These are phyloP conservation scores for Rhinogobius similis DNA, from an alignment of 2,113 vertebrate genomes.

Conservation along the genomic window DNA sequence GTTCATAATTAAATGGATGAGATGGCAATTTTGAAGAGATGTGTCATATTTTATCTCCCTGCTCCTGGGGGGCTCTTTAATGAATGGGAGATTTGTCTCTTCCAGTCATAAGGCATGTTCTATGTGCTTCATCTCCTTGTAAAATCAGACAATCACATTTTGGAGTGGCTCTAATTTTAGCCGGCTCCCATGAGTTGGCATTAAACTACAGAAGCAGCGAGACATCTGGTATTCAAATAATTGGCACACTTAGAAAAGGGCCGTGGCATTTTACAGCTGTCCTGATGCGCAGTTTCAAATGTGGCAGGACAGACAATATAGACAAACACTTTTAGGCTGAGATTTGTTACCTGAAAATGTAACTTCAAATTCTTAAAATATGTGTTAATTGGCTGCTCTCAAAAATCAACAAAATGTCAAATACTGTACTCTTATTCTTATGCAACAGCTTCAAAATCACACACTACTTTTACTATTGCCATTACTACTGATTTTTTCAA, in stretches of 20 bases:
- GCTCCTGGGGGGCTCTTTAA: constrained; percentile 42
- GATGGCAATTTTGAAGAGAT: constrained; percentile 61
- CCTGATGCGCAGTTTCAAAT: constrained; percentile 40
- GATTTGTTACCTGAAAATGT: not conserved
- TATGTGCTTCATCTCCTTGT: constrained; percentile 40
- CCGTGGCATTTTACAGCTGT: constrained; percentile 66
- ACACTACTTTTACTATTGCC: too few species aligned
- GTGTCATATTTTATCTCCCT: constrained; percentile 43
- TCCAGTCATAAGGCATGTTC: constrained; percentile 46
- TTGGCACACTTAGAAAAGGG: constrained; percentile 47
- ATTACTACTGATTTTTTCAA: too few species aligned
- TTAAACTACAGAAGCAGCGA: constrained; percentile 47
- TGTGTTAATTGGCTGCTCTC: too few species aligned
- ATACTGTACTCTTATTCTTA: too few species aligned
- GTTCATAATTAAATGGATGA: constrained; percentile 69
- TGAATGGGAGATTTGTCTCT: constrained; percentile 58
- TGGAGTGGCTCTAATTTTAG: constrained; percentile 62
- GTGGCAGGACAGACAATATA: constrained; percentile 43
- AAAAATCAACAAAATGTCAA: too few species aligned
- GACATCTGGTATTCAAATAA: constrained; percentile 60
- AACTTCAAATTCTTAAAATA: not conserved
- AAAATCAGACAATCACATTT: constrained; percentile 61
- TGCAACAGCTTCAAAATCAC: too few species aligned
- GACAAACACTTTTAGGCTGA: constrained; percentile 23
- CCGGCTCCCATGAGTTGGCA: constrained; percentile 55